Conservation (phyloP, 2,888 invertebrate species). For the Epinotia demarniana region DNA sequence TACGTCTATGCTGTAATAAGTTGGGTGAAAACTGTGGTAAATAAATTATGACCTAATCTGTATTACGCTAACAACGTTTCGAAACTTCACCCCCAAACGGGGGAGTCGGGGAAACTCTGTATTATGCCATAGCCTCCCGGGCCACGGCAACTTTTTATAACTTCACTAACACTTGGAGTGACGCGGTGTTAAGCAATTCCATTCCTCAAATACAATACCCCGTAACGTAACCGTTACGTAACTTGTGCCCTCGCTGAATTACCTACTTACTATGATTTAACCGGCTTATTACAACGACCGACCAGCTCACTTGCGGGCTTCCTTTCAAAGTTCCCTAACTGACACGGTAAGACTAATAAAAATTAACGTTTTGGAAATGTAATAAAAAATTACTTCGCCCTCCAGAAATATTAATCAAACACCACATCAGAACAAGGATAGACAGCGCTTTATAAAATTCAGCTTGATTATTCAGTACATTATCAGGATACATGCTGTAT, state of each 20-base stretch:
- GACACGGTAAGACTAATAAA: conserved; percentile 57
- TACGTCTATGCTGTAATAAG: conserved; percentile 13
- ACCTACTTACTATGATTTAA: conserved; percentile 28
- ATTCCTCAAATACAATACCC: conserved; percentile 43
- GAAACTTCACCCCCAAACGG: conserved; percentile 58
- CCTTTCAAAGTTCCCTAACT: conserved; percentile 48
- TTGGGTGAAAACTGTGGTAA: conserved; percentile 45
- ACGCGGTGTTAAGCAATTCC: conserved; percentile 57
- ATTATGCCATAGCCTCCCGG: conserved; percentile 60
- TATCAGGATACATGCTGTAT: conserved; percentile 60
- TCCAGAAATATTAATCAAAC: conserved; percentile 68
- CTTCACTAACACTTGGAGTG: conserved; percentile 58
- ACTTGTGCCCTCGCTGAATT: conserved; percentile 23
- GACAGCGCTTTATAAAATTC: conserved; percentile 46
- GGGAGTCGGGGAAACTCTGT: conserved; percentile 55
- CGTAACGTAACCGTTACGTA: conserved; percentile 38
- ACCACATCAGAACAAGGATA: conserved; percentile 50
- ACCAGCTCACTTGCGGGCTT: conserved; percentile 14
- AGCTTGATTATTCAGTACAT: conserved; percentile 44
- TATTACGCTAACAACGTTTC: conserved; percentile 61
- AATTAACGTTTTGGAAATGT: conserved; percentile 72
- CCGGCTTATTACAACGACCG: not conserved
- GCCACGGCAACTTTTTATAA: conserved; percentile 63
- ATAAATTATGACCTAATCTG: conserved; percentile 74
- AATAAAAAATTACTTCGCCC: conserved; percentile 55